Conservation (phyloP, 2,113 vertebrate species). For the Canis aureus region DNA sequence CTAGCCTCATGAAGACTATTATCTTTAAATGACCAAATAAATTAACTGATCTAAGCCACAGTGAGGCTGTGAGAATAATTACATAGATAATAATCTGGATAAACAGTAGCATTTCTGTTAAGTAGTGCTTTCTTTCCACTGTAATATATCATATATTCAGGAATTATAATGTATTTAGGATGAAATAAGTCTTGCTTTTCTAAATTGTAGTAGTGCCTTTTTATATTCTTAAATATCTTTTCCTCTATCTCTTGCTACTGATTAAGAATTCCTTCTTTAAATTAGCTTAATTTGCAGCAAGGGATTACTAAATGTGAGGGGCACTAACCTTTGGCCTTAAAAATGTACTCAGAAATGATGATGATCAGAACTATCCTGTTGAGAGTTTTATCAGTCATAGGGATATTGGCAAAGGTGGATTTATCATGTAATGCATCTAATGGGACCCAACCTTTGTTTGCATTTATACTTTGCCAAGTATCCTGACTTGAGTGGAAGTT, state of each 20-base stretch:
- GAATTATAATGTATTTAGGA: constrained; percentile 16
- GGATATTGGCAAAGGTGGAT: constrained; percentile 54
- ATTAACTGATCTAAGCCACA: background rate
- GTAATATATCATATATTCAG: constrained; percentile 2
- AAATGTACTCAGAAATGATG: constrained; percentile 37
- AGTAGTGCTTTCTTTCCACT: constrained; percentile 28
- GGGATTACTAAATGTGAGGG: constrained; percentile 24
- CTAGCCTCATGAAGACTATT: constrained; percentile 27
- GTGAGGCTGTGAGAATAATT: constrained; percentile 31
- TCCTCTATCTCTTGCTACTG: constrained; percentile 56
- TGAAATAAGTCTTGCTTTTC: constrained; percentile 46
- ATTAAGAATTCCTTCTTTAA: constrained; percentile 65
- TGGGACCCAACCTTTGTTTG: background rate
- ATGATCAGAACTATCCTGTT: constrained; percentile 24
- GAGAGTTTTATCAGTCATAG: constrained; percentile 44
- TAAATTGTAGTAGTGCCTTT: constrained; percentile 48
- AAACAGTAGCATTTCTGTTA: constrained; percentile 53
- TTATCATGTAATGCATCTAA: constrained; percentile 22
- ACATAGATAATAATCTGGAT: constrained; percentile 20
- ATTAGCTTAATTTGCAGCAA: constrained; percentile 64
- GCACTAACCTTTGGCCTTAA: background rate
- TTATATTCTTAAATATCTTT: constrained; percentile 35
- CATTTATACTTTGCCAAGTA: background rate
- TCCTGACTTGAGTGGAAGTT: background rate
- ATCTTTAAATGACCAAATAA: constrained; percentile 46